Evolutionary conservation across 2,888 invertebrate species (phyloP).

Genomic region (Thereva nobilitata): DNA sequence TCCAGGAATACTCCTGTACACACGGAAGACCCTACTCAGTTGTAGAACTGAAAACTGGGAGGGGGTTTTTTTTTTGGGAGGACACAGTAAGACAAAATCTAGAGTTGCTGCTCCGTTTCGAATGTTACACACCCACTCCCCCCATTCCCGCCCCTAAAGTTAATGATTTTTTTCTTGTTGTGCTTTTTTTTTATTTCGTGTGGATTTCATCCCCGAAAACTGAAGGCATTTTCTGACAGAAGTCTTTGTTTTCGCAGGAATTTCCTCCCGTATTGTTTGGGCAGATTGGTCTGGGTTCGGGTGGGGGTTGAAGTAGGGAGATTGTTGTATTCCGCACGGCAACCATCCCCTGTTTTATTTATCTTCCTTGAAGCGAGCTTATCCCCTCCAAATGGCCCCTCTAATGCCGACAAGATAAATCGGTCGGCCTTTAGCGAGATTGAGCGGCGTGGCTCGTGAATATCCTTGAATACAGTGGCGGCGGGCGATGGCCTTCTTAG

Average conservation of each 20-base stretch:
- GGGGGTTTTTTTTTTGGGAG: background rate
- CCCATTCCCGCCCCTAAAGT: background rate
- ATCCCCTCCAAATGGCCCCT: constrained; percentile 28
- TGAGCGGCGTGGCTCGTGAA: constrained; percentile 6
- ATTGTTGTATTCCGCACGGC: too few species aligned
- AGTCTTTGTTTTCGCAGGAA: too few species aligned
- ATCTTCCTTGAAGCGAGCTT: constrained; percentile 26
- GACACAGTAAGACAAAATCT: too few species aligned
- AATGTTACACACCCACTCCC: background rate
- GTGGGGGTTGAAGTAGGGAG: too few species aligned
- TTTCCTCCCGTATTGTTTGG: too few species aligned
- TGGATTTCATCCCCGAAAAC: too few species aligned
- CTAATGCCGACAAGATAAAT: constrained; percentile 35
- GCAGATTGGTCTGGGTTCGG: too few species aligned
- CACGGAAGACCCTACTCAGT: constrained; percentile 7
- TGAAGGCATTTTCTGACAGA: too few species aligned
- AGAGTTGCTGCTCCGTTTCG: too few species aligned
- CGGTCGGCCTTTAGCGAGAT: constrained; percentile 25
- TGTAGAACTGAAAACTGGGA: background rate
- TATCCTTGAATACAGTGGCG: constrained; percentile 5
- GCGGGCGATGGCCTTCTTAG: constrained; percentile 33
- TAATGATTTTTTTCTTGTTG: background rate
- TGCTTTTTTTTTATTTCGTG: too few species aligned
- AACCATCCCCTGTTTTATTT: constrained; percentile 12
- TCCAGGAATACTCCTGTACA: background rate